Conservation (phyloP, 2,113 vertebrate genomes). For the Toxotes chatareus region DNA sequence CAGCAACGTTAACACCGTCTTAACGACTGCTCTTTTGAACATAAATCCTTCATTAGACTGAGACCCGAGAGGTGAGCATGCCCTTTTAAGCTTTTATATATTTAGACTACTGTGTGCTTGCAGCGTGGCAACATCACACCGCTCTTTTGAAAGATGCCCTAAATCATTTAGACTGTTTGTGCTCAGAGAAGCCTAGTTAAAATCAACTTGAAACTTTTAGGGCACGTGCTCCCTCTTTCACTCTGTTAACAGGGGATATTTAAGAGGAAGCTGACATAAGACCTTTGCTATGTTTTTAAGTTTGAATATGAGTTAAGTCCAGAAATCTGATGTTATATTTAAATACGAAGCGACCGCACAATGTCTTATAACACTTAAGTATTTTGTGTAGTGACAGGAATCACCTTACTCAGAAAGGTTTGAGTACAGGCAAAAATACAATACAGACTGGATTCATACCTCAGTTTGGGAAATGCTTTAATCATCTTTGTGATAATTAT, state of each 20-base stretch:
- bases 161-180: conserved; percentile 66
- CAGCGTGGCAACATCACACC: conserved; percentile 2
- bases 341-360: neutral
- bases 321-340: neutral
- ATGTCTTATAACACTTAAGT: neutral
- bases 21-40: conserved; percentile 39
- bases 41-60: conserved; percentile 60
- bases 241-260: conserved; percentile 30
- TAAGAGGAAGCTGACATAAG: neutral
- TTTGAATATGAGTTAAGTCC: neutral
- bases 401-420: neutral
- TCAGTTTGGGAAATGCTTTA: conserved; percentile 4
- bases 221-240: neutral
- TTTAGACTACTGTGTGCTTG: conserved; percentile 21
- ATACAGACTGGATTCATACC: neutral
- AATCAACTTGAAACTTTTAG: conserved; percentile 50
- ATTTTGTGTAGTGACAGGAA: neutral
- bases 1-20: neutral
- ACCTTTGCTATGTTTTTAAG: conserved; percentile 5
- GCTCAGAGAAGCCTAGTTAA: conserved; percentile 12
- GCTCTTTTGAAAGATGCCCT: conserved; percentile 37
- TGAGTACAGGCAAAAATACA: neutral
- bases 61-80: conserved; percentile 36
- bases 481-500: conserved; percentile 18
- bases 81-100: conserved; percentile 43